Conservation (phyloP, 2,797 vertebrate genomes). For the Scyliorhinus canicula region DNA sequence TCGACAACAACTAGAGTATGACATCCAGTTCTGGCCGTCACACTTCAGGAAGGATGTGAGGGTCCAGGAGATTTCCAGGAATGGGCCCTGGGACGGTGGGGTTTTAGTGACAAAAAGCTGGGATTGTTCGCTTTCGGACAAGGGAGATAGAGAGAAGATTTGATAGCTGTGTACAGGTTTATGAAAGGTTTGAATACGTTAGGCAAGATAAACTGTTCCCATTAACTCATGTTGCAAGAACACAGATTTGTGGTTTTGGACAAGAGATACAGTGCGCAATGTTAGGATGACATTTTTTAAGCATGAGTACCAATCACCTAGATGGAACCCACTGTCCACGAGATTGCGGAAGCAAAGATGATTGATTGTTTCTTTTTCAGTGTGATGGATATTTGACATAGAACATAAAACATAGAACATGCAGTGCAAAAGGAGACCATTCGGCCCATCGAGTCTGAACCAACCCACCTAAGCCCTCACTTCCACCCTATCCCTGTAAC, state of each 20-base stretch:
- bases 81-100: background rate
- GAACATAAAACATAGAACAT: too few relatives aligned
- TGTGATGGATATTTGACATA: too few relatives aligned
- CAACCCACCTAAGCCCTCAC: too few relatives aligned
- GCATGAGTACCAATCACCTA: background rate
- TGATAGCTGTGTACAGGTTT: background rate
- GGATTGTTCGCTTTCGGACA: too few relatives aligned
- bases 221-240: background rate
- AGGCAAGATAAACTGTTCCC: background rate
- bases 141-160: background rate
- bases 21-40: too few relatives aligned
- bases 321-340: background rate
- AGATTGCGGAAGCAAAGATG: background rate
- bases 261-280: background rate
- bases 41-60: background rate
- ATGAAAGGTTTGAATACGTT: background rate
- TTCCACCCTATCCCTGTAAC: too few relatives aligned
- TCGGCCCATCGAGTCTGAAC: too few relatives aligned
- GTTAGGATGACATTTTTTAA: background rate
- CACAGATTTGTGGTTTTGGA: background rate
- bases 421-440: too few relatives aligned
- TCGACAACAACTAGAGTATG: too few relatives aligned
- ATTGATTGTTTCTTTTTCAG: too few relatives aligned
- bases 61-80: background rate
- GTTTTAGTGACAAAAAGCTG: background rate